Conservation (phyloP, 2,888 invertebrate genomes). For the Ypsolopha scabrella region DNA sequence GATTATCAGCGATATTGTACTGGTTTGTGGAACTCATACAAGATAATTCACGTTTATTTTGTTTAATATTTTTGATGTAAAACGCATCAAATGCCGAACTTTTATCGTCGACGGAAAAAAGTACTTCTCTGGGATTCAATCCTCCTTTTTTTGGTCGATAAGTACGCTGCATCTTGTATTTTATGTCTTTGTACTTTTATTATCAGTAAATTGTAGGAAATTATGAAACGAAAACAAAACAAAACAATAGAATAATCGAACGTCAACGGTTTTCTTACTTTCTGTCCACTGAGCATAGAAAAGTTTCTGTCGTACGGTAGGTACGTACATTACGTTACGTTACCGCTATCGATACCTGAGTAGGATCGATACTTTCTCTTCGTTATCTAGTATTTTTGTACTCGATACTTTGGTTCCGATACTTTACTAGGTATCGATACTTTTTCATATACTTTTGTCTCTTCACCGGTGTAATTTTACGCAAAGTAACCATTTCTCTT, state of each 20-base stretch:
- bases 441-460: too few relatives aligned
- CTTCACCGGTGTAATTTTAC: too few relatives aligned
- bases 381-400: too few relatives aligned
- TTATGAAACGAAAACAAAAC: neutral
- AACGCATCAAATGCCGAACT: slow-evolving; percentile 51
- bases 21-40: slow-evolving; percentile 31
- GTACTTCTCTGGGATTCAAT: slow-evolving; percentile 37
- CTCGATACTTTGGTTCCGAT: too few relatives aligned
- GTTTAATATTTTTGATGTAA: slow-evolving; percentile 58
- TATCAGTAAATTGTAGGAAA: neutral
- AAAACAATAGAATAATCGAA: neutral
- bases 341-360: too few relatives aligned
- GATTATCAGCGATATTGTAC: slow-evolving; percentile 27
- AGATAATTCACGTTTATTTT: slow-evolving; percentile 51
- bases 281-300: too few relatives aligned
- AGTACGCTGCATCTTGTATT: slow-evolving; percentile 37
- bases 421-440: too few relatives aligned
- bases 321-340: too few relatives aligned
- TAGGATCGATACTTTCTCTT: too few relatives aligned
- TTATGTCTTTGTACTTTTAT: neutral
- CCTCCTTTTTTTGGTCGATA: slow-evolving; percentile 49
- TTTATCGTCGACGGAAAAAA: slow-evolving; percentile 40
- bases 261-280: too few relatives aligned
- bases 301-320: too few relatives aligned
- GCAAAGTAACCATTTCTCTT: too few relatives aligned